These are phyloP conservation scores for Dissostichus mawsoni DNA, from an alignment of 2,113 vertebrate genomes.

Conservation along the genomic window DNA sequence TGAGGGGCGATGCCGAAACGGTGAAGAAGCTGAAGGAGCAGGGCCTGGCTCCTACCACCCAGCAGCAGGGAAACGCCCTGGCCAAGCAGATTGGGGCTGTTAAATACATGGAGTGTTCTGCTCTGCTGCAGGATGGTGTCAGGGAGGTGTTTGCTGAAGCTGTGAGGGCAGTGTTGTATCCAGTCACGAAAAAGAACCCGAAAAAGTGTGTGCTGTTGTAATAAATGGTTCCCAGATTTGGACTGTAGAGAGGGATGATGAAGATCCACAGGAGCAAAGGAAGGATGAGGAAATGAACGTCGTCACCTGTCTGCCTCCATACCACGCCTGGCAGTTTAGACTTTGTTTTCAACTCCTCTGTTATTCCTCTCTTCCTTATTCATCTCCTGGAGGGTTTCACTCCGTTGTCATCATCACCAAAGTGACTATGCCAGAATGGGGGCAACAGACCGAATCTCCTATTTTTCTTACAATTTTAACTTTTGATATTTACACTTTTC, in stretches of 20 bases:
- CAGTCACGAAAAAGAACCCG: slow-evolving; percentile 90
- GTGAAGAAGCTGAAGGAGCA: slow-evolving; percentile 96
- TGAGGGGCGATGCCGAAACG: slow-evolving; percentile 89
- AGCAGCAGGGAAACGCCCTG: slow-evolving; percentile 90
- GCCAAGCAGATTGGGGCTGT: slow-evolving; percentile 94
- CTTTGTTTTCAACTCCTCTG: slow-evolving; percentile 55
- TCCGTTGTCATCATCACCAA: slow-evolving; percentile 74
- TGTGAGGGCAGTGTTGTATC: slow-evolving; percentile 92
- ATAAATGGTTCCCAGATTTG: slow-evolving; percentile 73
- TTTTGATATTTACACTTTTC: slow-evolving; percentile 77
- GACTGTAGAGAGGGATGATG: slow-evolving; percentile 72
- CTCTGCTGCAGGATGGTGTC: slow-evolving; percentile 91
- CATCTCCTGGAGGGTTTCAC: slow-evolving; percentile 70
- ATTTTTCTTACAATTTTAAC: slow-evolving; percentile 74
- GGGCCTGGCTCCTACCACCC: slow-evolving; percentile 89
- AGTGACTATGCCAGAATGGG: slow-evolving; percentile 75
- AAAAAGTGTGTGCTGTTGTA: slow-evolving; percentile 94
- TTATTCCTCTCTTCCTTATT: slow-evolving; percentile 57
- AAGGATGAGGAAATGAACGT: slow-evolving; percentile 56
- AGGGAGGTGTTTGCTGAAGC: slow-evolving; percentile 93
- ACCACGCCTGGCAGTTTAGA: slow-evolving; percentile 51
- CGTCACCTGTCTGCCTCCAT: slow-evolving; percentile 47
- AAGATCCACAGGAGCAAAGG: slow-evolving; percentile 65
- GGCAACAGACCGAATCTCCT: slow-evolving; percentile 67
- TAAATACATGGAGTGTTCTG: slow-evolving; percentile 95